These are phyloP conservation scores for Schizothorax lantsangensis DNA, from an alignment of 2,797 vertebrate genomes.

Conservation along the genomic window DNA sequence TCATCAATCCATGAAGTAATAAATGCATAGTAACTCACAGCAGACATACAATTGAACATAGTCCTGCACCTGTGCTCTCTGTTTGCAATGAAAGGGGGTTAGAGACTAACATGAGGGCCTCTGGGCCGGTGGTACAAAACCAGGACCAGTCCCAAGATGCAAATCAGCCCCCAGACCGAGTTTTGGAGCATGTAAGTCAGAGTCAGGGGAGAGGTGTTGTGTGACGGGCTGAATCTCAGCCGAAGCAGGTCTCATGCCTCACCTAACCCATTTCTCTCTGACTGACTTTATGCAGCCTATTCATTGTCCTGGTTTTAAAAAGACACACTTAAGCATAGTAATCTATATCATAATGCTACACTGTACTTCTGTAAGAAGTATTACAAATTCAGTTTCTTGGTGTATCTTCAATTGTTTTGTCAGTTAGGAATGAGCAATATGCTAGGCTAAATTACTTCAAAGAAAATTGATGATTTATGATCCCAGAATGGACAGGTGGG, in stretches of 20 bases:
- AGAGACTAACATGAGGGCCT: constrained; percentile 29
- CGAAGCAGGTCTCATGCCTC: neutral
- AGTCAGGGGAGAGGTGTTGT: constrained; percentile 34
- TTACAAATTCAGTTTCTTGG: neutral
- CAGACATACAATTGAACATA: neutral
- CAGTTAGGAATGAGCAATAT: neutral
- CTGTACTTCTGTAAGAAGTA: neutral
- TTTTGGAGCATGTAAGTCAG: neutral
- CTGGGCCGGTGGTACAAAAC: constrained; percentile 15
- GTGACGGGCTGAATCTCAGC: neutral
- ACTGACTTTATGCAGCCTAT: neutral
- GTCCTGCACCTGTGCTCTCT: constrained; percentile 14
- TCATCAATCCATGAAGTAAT: neutral
- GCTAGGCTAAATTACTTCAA: neutral
- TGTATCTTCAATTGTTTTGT: neutral
- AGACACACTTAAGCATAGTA: neutral
- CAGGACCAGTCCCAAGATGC: constrained; percentile 33
- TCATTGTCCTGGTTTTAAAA: neutral
- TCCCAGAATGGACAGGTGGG: neutral
- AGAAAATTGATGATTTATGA: neutral
- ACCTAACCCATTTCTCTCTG: neutral
- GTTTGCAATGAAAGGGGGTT: constrained; percentile 7
- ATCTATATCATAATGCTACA: neutral
- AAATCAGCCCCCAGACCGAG: constrained; percentile 27
- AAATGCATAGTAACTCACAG: neutral